These are phyloP conservation scores for Alentia gelatinosa DNA, from an alignment of 2,888 invertebrate species.

Conservation along the genomic window DNA sequence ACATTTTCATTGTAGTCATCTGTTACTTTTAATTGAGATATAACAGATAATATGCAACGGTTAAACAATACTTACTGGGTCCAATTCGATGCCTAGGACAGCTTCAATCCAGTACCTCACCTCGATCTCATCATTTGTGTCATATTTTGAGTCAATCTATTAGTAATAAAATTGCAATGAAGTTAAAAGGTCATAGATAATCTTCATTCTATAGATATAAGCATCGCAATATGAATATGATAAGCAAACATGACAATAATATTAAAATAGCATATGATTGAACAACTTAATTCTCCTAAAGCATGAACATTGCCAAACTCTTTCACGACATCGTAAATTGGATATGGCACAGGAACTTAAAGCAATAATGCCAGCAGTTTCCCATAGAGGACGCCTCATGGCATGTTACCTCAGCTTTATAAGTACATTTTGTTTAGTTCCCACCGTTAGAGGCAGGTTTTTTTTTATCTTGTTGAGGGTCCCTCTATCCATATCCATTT, in stretches of 20 bases:
- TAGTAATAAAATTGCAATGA: slow-evolving; percentile 46
- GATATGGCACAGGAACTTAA: too few species aligned
- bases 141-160: slow-evolving; percentile 76
- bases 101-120: slow-evolving; percentile 75
- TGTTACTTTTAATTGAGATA: too few species aligned
- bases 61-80: not conserved
- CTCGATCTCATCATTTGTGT: slow-evolving; percentile 71
- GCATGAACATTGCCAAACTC: not conserved
- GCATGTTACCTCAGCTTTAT: too few species aligned
- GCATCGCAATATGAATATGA: too few species aligned
- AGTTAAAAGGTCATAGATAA: not conserved
- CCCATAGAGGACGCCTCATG: too few species aligned
- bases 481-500: too few species aligned
- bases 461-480: too few species aligned
- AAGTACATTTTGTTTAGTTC: too few species aligned
- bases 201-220: not conserved
- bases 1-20: too few species aligned
- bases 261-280: not conserved
- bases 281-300: not conserved
- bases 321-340: not conserved
- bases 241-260: not conserved
- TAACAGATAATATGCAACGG: too few species aligned
- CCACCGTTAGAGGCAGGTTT: too few species aligned
- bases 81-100: slow-evolving; percentile 67
- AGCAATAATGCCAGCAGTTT: too few species aligned